These are phyloP conservation scores for Apteryx mantelli DNA, from an alignment of 2,113 vertebrate genomes.

Conservation along the genomic window DNA sequence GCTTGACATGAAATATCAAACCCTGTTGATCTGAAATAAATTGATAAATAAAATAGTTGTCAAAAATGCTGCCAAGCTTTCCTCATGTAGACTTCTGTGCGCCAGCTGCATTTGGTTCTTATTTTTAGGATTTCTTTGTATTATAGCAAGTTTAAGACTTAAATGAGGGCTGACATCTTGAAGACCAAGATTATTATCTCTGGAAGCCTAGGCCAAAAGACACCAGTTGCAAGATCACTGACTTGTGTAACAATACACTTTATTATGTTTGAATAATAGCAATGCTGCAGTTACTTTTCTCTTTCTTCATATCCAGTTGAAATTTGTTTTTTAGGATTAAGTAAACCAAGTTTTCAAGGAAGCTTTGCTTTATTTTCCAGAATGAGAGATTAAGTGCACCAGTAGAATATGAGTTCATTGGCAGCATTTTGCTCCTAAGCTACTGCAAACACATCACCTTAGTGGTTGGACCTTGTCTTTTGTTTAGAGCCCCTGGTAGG, in stretches of 20 bases:
- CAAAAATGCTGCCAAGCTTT: conserved; percentile 35
- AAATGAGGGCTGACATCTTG: neutral
- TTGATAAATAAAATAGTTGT: conserved; percentile 60
- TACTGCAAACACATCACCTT: neutral
- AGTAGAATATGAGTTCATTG: neutral
- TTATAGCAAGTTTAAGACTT: neutral
- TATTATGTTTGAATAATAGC: conserved; percentile 1
- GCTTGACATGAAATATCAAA: conserved; percentile 2
- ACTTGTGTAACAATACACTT: neutral
- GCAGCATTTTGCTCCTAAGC: neutral
- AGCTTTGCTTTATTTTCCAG: neutral
- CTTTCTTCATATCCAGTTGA: neutral
- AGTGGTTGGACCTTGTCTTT: neutral
- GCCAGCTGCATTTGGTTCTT: conserved; percentile 9
- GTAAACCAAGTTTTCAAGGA: neutral
- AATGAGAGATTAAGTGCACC: neutral
- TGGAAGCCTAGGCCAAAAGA: neutral
- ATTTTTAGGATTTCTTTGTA: conserved; percentile 10
- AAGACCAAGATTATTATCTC: neutral
- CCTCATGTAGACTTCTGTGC: neutral
- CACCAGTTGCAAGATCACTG: neutral
- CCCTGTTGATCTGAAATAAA: conserved; percentile 27
- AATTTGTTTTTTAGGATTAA: neutral
- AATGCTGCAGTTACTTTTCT: neutral
- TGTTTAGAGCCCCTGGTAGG: neutral